Conservation (phyloP, 2,888 invertebrate genomes). For the Alviniconcha strummeri region DNA sequence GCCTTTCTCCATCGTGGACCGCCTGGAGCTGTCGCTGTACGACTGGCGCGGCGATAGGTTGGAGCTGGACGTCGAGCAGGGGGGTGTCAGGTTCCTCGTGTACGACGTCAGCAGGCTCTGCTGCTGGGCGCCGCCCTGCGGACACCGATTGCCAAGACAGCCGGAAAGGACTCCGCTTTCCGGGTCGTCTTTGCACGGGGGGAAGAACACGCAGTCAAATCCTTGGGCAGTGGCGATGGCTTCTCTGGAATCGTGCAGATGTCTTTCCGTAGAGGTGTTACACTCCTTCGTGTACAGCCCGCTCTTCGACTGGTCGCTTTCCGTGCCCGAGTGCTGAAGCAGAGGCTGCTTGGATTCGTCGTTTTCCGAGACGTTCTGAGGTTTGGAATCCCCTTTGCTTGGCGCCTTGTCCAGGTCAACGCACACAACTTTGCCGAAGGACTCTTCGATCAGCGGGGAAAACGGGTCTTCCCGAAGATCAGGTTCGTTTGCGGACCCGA, state of each 20-base stretch:
- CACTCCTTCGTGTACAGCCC: constrained; percentile 5
- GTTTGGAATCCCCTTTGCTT: too few relatives aligned
- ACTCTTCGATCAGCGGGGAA: background rate
- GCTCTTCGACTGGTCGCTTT: background rate
- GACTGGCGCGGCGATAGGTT: background rate
- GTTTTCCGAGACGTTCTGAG: background rate
- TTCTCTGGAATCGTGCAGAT: background rate
- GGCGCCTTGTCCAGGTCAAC: background rate
- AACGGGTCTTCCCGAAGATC: constrained; percentile 13
- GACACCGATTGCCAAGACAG: background rate
- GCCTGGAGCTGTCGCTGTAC: background rate
- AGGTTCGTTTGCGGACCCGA: constrained; percentile 1
- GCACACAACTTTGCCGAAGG: background rate
- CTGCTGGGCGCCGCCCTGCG: background rate
- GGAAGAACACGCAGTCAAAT: background rate
- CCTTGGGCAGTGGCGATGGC: background rate
- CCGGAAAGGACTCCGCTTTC: background rate
- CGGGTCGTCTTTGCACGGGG: background rate
- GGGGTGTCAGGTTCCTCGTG: constrained; percentile 5
- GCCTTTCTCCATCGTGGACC: constrained; percentile 7
- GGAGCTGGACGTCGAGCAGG: constrained; percentile 13
- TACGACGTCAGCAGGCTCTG: constrained; percentile 6
- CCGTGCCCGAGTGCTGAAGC: background rate
- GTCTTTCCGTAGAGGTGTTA: background rate
- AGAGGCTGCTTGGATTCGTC: background rate